Percentiles rank a stretch among this genome's conserved stretches.
phyloP scores from a whole-genome alignment of 2,113 vertebrate species.

The Daphoenositta chrysoptera region DNA sequence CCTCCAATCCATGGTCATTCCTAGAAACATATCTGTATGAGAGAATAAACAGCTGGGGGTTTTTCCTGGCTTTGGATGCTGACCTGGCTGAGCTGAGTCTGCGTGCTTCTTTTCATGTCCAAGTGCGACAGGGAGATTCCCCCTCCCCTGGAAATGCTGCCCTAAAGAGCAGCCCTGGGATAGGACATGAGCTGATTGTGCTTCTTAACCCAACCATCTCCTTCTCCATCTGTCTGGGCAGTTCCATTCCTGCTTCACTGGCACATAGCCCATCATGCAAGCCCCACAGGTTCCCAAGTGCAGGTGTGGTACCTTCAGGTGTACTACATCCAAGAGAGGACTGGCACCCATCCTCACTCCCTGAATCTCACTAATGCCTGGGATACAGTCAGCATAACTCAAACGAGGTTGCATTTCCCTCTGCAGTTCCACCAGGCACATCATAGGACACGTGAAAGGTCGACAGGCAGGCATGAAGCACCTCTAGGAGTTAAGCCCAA shows the following conservation, averaged over 20 bases:
- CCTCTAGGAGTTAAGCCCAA: background rate
- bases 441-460: background rate
- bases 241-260: background rate
- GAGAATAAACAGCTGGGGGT: too few relatives aligned
- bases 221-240: background rate
- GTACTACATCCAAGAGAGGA: background rate
- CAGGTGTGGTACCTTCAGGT: background rate
- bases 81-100: too few relatives aligned
- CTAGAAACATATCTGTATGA: too few relatives aligned
- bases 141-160: background rate
- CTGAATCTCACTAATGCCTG: background rate
- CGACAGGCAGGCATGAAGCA: background rate
- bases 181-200: accelerated
- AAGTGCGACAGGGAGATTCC: accelerated
- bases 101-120: too few relatives aligned
- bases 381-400: accelerated
- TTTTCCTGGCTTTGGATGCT: too few relatives aligned
- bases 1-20: too few relatives aligned
- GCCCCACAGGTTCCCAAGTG: background rate
- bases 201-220: background rate
- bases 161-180: background rate
- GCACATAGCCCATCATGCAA: background rate
- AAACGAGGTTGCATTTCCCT: background rate
- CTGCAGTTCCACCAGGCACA: background rate
- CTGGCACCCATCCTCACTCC: background rate